These are phyloP conservation scores for Prionailurus bengalensis DNA, from an alignment of 2,113 vertebrate genomes.

Conservation along the genomic window DNA sequence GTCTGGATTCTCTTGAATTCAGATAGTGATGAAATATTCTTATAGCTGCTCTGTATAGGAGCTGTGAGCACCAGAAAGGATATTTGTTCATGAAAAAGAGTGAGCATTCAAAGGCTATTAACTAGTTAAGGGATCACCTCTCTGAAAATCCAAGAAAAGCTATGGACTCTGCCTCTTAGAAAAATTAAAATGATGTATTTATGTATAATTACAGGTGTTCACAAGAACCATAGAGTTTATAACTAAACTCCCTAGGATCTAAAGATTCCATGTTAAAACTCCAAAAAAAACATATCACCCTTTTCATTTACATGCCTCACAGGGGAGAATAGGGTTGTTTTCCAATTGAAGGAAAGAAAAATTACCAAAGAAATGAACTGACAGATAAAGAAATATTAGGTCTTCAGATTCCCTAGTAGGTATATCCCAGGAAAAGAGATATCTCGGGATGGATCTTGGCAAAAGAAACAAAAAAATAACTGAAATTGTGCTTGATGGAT, in stretches of 20 bases:
- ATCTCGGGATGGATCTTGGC: background rate
- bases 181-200: constrained; percentile 41
- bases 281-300: background rate
- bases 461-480: background rate
- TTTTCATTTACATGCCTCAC: background rate
- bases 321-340: background rate
- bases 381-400: background rate
- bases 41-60: background rate
- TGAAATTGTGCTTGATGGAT: background rate
- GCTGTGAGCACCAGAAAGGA: background rate
- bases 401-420: constrained; percentile 8
- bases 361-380: background rate
- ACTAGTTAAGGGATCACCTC: background rate
- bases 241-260: background rate
- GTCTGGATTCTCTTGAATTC: background rate
- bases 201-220: background rate
- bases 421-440: background rate
- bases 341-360: background rate
- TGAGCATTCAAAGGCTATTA: background rate
- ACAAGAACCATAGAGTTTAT: background rate
- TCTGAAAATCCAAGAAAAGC: constrained; percentile 2
- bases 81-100: background rate
- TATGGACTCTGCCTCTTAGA: background rate
- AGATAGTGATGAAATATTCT: background rate
- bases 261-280: background rate